Percentiles rank a stretch among this genome's conserved stretches.
Conservation (phyloP, 53 echinoderm and acorn worm species). For the Luidia sarsii region DNA sequence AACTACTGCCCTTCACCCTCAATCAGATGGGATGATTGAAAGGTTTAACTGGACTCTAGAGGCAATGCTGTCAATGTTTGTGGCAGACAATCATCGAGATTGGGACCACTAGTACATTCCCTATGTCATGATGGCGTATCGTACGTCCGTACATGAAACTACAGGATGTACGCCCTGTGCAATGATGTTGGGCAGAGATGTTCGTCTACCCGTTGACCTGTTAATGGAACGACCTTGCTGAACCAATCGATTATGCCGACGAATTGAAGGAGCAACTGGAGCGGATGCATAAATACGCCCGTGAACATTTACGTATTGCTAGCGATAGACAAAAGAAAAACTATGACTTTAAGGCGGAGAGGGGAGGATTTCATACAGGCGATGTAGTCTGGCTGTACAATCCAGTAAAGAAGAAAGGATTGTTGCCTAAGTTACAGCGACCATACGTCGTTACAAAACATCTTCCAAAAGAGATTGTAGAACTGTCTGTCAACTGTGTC, state of each 20-base stretch:
- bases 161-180: constrained; percentile 14
- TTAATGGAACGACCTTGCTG: not conserved
- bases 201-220: constrained; percentile 7
- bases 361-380: not conserved
- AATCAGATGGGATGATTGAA: too few species aligned
- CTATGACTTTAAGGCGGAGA: not conserved
- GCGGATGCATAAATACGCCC: not conserved
- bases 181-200: constrained; percentile 30
- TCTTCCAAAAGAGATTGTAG: too few species aligned
- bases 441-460: not conserved
- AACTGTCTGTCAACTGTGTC: too few species aligned
- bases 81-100: constrained; percentile 17
- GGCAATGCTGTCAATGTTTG: constrained; percentile 29
- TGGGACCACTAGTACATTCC: constrained; percentile 6
- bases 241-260: not conserved
- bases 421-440: not conserved
- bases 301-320: not conserved
- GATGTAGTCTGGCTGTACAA: too few species aligned
- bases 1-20: constrained; percentile 52
- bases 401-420: not conserved
- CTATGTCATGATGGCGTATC: constrained; percentile 43
- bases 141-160: constrained; percentile 12
- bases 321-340: constrained; percentile 10
- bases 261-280: not conserved
- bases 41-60: constrained; percentile 32